Evolutionary conservation across 1,140 invertebrate genomes (phyloP).

Genomic region (Daktulosphaira vitifoliae): DNA sequence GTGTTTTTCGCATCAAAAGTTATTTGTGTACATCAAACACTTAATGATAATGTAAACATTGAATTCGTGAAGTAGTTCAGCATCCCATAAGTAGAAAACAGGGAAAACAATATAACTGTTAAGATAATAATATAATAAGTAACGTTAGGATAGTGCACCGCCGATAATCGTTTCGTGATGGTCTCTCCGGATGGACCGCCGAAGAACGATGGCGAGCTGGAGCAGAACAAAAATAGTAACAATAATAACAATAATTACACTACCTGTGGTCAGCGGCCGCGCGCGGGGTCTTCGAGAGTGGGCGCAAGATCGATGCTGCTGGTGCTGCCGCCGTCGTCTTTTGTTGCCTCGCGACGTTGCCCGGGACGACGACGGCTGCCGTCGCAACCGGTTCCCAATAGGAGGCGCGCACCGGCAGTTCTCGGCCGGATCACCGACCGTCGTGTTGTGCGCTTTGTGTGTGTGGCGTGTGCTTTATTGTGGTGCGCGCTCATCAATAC

Average conservation of each 20-base stretch:
- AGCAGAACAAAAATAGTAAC: no score
- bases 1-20: no score
- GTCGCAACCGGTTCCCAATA: constrained; percentile 20
- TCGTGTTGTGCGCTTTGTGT: constrained; percentile 6
- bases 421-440: constrained; percentile 25
- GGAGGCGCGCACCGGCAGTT: constrained; percentile 27
- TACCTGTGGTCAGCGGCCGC: neutral
- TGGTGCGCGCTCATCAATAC: neutral
- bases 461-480: neutral
- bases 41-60: no score
- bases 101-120: no score
- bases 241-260: constrained; percentile 20
- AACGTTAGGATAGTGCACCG: no score
- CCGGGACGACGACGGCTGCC: constrained; percentile 12
- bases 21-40: no score
- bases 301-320: neutral
- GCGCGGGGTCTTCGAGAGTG: constrained; percentile 11
- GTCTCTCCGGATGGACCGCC: no score
- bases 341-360: constrained; percentile 19
- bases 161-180: no score
- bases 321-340: constrained; percentile 5
- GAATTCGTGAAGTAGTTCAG: no score
- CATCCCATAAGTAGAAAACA: no score
- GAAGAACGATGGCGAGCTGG: no score
- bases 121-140: no score